Evolutionary conservation across 1,140 invertebrate genomes (phyloP).

Genomic region (Triops longicaudatus): DNA sequence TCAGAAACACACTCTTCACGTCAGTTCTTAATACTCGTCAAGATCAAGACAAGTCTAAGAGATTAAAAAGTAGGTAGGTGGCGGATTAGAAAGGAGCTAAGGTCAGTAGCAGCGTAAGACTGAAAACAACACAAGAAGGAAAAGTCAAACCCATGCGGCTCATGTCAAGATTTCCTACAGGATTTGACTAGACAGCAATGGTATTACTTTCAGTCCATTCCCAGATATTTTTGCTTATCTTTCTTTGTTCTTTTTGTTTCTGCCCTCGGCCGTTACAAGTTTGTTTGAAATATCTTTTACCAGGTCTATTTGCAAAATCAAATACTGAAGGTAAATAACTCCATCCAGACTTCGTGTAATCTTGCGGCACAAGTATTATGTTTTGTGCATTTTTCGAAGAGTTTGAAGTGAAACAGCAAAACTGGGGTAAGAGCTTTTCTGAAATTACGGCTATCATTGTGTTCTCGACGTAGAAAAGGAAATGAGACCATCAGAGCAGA

Average conservation of each 20-base stretch:
- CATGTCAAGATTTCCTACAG: conserved; percentile 15
- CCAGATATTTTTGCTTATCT: not conserved
- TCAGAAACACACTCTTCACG: not conserved
- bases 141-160: not conserved
- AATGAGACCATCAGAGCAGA: not conserved
- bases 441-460: no score
- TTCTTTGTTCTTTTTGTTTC: not conserved
- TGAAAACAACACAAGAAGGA: not conserved
- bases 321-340: no score
- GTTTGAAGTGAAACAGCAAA: no score
- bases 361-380: no score
- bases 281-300: no score
- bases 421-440: no score
- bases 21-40: not conserved
- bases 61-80: not conserved
- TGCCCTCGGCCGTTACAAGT: not conserved
- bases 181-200: conserved; percentile 3
- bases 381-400: no score
- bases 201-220: not conserved
- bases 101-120: not conserved
- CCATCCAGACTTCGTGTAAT: no score
- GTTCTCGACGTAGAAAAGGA: not conserved
- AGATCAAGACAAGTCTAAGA: not conserved
- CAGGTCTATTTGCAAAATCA: no score
- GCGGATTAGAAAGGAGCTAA: not conserved